These are phyloP conservation scores for Trachymyrmex septentrionalis DNA, from an alignment of 1,140 invertebrate genomes.

Conservation along the genomic window DNA sequence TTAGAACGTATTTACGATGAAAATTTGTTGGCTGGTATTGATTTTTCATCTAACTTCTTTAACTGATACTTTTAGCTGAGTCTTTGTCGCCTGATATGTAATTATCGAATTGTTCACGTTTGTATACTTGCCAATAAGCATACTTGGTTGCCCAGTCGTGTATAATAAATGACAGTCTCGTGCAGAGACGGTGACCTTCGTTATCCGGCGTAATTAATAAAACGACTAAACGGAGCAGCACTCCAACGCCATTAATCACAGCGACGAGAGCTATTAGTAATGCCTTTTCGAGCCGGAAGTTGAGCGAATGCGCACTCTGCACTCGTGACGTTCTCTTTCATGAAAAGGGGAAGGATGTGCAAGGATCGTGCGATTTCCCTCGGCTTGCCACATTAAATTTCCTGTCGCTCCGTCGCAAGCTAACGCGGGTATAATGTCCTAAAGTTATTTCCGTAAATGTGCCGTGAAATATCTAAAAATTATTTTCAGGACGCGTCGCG, in stretches of 20 bases:
- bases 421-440: slow-evolving; percentile 49
- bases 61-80: too few species aligned
- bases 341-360: slow-evolving; percentile 39
- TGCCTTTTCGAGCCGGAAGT: slow-evolving; percentile 61
- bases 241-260: slow-evolving; percentile 51
- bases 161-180: slow-evolving; percentile 48
- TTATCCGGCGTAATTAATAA: slow-evolving; percentile 62
- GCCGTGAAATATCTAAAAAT: slow-evolving; percentile 35
- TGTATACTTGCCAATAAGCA: not conserved
- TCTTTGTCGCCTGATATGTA: not conserved
- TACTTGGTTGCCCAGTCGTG: slow-evolving; percentile 3
- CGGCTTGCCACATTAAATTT: slow-evolving; percentile 58
- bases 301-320: slow-evolving; percentile 59
- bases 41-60: too few species aligned
- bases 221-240: slow-evolving; percentile 59
- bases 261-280: slow-evolving; percentile 63
- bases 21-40: too few species aligned
- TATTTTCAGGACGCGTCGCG: not conserved
- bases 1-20: too few species aligned
- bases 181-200: slow-evolving; percentile 52
- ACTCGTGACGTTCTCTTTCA: slow-evolving; percentile 59
- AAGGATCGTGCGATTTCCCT: slow-evolving; percentile 56
- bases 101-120: not conserved
- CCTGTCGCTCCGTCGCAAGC: slow-evolving; percentile 41
- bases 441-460: slow-evolving; percentile 47